phyloP scores from a whole-genome alignment of 2,797 vertebrate species.

The Enteromius argenteus region DNA sequence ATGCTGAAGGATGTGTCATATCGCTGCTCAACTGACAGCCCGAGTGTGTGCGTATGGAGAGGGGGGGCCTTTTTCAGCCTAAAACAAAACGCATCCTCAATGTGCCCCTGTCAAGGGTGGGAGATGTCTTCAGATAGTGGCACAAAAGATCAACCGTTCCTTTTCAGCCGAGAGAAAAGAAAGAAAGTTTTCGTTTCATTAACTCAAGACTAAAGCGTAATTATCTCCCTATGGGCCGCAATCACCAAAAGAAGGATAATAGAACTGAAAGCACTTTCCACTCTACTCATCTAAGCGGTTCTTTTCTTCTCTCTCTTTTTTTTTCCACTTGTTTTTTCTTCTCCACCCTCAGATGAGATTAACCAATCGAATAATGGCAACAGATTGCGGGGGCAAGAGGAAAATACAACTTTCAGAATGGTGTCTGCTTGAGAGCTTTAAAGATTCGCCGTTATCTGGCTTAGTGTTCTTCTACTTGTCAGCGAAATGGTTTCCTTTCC shows the following conservation, averaged over 20 bases:
- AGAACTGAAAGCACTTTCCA: conserved; percentile 78
- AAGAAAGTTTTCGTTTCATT: conserved; percentile 83
- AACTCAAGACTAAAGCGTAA: conserved; percentile 82
- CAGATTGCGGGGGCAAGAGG: conserved; percentile 58
- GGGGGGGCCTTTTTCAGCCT: conserved; percentile 62
- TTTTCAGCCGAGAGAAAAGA: conserved; percentile 70
- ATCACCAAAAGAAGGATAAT: conserved; percentile 78
- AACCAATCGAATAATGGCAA: conserved; percentile 70
- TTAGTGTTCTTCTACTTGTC: conserved; percentile 47
- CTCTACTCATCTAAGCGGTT: conserved; percentile 73
- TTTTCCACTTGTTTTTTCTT: conserved; percentile 66
- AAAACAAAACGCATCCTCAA: conserved; percentile 72
- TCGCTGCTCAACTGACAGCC: conserved; percentile 72
- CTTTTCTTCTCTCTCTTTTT: conserved; percentile 53
- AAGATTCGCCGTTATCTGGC: conserved; percentile 52
- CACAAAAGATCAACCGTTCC: conserved; percentile 79
- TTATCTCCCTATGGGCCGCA: conserved; percentile 83
- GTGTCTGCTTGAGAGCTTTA: conserved; percentile 47
- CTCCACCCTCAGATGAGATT: conserved; percentile 69
- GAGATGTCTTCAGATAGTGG: conserved; percentile 78
- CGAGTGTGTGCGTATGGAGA: conserved; percentile 19
- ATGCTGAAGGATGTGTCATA: conserved; percentile 72
- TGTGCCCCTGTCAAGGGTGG: conserved; percentile 75
- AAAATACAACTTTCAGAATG: conserved; percentile 63
- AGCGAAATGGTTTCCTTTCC: conserved; percentile 53